phyloP scores from a whole-genome alignment of 2,888 invertebrate genomes.

The Adela reaumurella region DNA sequence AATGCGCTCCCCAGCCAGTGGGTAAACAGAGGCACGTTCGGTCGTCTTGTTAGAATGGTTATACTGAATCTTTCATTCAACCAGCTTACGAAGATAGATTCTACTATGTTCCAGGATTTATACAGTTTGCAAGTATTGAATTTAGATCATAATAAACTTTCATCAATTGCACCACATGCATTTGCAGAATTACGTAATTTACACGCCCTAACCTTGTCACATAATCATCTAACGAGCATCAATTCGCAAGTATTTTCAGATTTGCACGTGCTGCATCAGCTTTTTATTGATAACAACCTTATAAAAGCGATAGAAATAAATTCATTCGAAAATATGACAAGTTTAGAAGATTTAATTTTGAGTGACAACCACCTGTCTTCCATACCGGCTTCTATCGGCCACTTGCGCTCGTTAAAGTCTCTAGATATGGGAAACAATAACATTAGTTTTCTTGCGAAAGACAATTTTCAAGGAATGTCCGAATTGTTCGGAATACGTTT shows the following conservation, averaged over 20 bases:
- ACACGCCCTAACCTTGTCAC: constrained; percentile 69
- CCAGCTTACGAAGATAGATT: constrained; percentile 63
- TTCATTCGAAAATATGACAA: constrained; percentile 73
- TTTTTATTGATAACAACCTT: constrained; percentile 71
- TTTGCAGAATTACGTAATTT: constrained; percentile 71
- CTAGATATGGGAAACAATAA: constrained; percentile 80
- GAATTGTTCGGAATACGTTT: constrained; percentile 73
- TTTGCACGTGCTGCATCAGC: constrained; percentile 67
- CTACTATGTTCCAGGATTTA: constrained; percentile 67
- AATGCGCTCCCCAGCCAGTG: constrained; percentile 72
- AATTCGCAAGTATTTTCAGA: constrained; percentile 67
- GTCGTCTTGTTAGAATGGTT: constrained; percentile 67
- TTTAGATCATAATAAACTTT: constrained; percentile 69
- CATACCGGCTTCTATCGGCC: constrained; percentile 64
- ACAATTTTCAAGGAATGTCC: constrained; percentile 69
- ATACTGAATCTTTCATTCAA: constrained; percentile 73
- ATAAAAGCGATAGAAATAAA: constrained; percentile 64
- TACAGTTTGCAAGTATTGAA: constrained; percentile 72
- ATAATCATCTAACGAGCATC: constrained; percentile 65
- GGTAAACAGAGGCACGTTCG: constrained; percentile 72
- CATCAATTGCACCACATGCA: constrained; percentile 66
- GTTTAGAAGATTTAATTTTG: constrained; percentile 70
- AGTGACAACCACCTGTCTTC: constrained; percentile 67
- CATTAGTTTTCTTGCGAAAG: constrained; percentile 66
- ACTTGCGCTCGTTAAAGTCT: constrained; percentile 66